Base-by-base conservation (phyloP, 1,140 invertebrate species). In the Mamestra configurata region DNA sequence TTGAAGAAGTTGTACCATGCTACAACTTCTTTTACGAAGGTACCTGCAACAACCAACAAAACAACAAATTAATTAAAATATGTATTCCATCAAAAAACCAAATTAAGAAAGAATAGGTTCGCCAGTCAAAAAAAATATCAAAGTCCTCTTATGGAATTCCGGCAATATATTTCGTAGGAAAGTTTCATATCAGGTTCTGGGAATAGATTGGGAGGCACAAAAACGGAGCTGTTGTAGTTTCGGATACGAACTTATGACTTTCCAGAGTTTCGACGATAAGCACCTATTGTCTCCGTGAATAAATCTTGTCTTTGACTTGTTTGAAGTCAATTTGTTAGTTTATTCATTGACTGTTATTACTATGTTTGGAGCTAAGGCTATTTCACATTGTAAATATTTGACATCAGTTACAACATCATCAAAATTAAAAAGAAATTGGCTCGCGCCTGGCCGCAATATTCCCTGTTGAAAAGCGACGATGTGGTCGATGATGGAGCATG, bases 211-310 rank as follows among this genome's bases (percentile, higher is more conserved):
- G 53, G n/a, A 49, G 22, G 8, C 20, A 57, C 53, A 57, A 57
- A 24, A 57, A 57, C 22, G 53, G 53, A 57, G 10, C 22, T 57
- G 27, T 24, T 27, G 53, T 57, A 27, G 43, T 24, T 57, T 57
- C 53, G 11, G 22, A 57, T 57, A 57, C 53, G 53, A 57, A 57
- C 53, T 57, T 24, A 57, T 57, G 53, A 57, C 53, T 57, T 55
- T 57, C 53, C 13, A 57, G 13, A 57, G 53, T 57, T 57, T 5
- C 22, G 3, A 27, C 53, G 53, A 57, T 57, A 27, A 57, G 53
- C 53, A 57, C 22, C 53, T 3, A 24, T 57, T 57, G 53, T 57
- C 22, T 57, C 22, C 4, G 22, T 24, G 53, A 57, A 57, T 57
- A 57, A 57, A 57, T 57, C 53, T 55, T 27, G 53, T 27, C 53